These are phyloP conservation scores for Salvelinus namaycush DNA, from an alignment of 2,113 vertebrate genomes.

Conservation along the genomic window DNA sequence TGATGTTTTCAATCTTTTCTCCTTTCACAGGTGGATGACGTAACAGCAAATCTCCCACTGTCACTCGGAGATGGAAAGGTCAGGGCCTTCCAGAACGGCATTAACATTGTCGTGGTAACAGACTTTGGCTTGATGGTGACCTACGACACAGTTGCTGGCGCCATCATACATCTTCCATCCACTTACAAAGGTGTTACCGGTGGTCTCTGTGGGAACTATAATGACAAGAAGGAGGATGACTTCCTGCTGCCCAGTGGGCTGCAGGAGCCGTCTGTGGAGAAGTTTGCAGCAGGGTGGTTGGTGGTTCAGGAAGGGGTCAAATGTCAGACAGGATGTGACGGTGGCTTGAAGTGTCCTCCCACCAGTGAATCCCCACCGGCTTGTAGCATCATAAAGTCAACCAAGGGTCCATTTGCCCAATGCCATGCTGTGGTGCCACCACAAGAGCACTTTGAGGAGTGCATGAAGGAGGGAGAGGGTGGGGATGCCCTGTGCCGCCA, in stretches of 20 bases:
- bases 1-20: not conserved
- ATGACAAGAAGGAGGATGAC: constrained; percentile 50
- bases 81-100: constrained; percentile 35
- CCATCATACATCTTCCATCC: constrained; percentile 45
- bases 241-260: constrained; percentile 40
- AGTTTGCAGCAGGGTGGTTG: constrained; percentile 50
- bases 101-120: constrained; percentile 36
- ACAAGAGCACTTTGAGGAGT: constrained; percentile 21
- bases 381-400: constrained; percentile 38
- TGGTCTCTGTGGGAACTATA: constrained; percentile 66
- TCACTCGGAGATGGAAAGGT: constrained; percentile 19
- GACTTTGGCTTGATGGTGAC: constrained; percentile 54
- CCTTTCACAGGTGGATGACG: constrained; percentile 47
- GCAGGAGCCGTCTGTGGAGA: not conserved
- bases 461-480: constrained; percentile 23
- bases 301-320: not conserved
- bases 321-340: constrained; percentile 37
- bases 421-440: constrained; percentile 35
- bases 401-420: not conserved
- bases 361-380: not conserved
- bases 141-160: constrained; percentile 42
- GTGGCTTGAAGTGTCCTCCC: constrained; percentile 17
- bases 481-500: constrained; percentile 53
- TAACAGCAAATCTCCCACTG: constrained; percentile 30
- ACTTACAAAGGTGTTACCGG: constrained; percentile 35